Percentiles rank a stretch among this genome's conserved stretches.
These are phyloP conservation scores for Schizotus pectinicornis DNA, from an alignment of 2,888 invertebrate genomes.

Conservation along the genomic window DNA sequence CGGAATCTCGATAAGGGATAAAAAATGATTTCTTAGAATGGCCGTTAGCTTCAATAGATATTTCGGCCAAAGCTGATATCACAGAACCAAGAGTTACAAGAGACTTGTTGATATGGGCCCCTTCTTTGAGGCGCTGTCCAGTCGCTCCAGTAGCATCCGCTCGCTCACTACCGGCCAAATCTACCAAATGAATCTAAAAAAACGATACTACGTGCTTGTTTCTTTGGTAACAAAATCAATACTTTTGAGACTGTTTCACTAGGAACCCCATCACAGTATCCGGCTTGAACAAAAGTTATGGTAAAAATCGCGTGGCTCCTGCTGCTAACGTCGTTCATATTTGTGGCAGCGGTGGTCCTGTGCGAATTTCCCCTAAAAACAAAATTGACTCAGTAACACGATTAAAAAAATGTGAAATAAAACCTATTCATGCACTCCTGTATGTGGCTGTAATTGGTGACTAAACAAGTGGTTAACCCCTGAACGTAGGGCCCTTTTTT, in stretches of 20 bases:
- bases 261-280: conserved; percentile 85
- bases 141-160: conserved; percentile 91
- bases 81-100: conserved; percentile 87
- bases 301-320: conserved; percentile 92
- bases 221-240: conserved; percentile 18
- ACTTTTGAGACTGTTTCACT: conserved; percentile 89
- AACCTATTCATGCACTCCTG: conserved; percentile 66
- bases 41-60: conserved; percentile 56
- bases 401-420: background rate
- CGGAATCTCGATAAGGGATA: conserved; percentile 88
- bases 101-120: conserved; percentile 90
- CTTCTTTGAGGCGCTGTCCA: conserved; percentile 87
- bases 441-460: conserved; percentile 86
- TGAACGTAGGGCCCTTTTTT: conserved; percentile 82
- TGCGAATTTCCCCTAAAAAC: conserved; percentile 78
- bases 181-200: conserved; percentile 76
- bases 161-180: conserved; percentile 88
- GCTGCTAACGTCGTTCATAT: conserved; percentile 92
- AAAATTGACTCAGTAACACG: conserved; percentile 10
- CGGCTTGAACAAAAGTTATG: conserved; percentile 87
- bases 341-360: conserved; percentile 86
- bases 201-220: background rate
- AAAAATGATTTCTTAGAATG: conserved; percentile 61
- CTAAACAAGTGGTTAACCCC: conserved; percentile 83
- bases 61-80: conserved; percentile 83